Evolutionary conservation across 1,140 invertebrate genomes (phyloP), one percentile per base, ranked within the genome.

Genomic region (Plodia interpunctella): DNA sequence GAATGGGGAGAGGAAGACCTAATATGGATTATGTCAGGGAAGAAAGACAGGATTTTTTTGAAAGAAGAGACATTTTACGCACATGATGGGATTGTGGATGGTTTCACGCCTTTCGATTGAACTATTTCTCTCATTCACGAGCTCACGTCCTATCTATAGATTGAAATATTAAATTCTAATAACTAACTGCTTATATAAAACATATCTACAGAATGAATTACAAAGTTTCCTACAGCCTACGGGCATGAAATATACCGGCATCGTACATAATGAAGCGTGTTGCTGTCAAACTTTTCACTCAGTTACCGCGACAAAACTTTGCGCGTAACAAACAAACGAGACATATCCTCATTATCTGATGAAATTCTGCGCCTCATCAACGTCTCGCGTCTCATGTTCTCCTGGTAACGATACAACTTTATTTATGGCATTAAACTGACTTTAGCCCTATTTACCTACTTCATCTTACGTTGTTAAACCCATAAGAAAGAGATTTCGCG

Each of bases 281-380:
- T 44, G 38, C 15, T 44, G 38, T 44, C 38, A 44, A 44, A 44
- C 38, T 44, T 44, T 44, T 44, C 38, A 44, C 38, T 44, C 38
- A 44, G 13, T 44, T 44, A 44, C 38, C 38, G 38, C 38, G 38
- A 44, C 38, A 44, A 44, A 44, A 44, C 38, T 44, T 44, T 44
- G 38, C 38, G 38, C 38, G 38, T n/a, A 44, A 44, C 38, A 44
- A 44, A 44, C n/a, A 5, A n/a, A 15, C 38, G 38, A 44, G 38
- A 44, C 38, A 44, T 44, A 44, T 44, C 38, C 38, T 44, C 38
- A 15, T 44, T 44, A 44, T 44, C 38, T 44, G 38, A 44, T 44
- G 38, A 44, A 44, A 44, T 17, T 44, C 38, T 32, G 13, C 38
- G 38, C 38, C 38, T 44, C 38, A 44, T 44, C 38, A 44, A 44